Base-by-base conservation (phyloP, 2,888 invertebrate species). In the Strigamia maritima region DNA sequence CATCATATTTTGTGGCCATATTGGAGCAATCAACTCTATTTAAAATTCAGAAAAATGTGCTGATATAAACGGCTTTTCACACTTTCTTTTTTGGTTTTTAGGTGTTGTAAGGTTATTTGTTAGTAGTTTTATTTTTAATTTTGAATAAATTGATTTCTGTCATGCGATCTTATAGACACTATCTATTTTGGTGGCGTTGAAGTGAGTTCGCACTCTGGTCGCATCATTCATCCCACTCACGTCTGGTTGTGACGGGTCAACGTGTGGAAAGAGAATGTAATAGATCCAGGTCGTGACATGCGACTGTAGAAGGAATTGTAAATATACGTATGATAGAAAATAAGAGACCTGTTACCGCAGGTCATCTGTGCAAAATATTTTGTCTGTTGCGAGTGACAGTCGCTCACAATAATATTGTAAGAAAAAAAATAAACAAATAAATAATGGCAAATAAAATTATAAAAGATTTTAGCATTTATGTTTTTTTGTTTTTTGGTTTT, bases 191-290 rank as follows among this genome's bases (percentile, higher is more conserved):
- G 54, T 54, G 54, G 54, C 54, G 54, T 22, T 54, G 54, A 54
- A 54, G 54, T 54, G 54, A 54, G 54, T 54, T 54, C 54, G 54
- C 54, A 54, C 54, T 54, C 54, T 22, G 54, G 54, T 54, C 54
- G 19, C 54, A 54, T 54, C 54, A 54, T 54, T 54, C 54, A 54
- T 54, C 54, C 54, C 54, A 54, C 54, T 54, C 54, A 54, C 54
- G 54, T 54, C 54, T 54, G 54, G 19, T 54, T 54, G 54, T 54
- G 54, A 54, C 54, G 54, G 54, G 54, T 54, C 54, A 54, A 54
- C 54, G 54, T 54, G 54, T 54, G 54, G 54, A 54, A 54, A 54
- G 54, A 54, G 54, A 54, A 54, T 54, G 54, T 54, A 54, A 54
- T 54, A 54, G 54, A 54, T 54, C 54, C 54, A 54, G 54, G 54